Percentiles rank a stretch among this genome's conserved stretches.
These are phyloP conservation scores for Lophotriccus pileatus DNA, from an alignment of 2,797 vertebrate species.

Conservation along the genomic window DNA sequence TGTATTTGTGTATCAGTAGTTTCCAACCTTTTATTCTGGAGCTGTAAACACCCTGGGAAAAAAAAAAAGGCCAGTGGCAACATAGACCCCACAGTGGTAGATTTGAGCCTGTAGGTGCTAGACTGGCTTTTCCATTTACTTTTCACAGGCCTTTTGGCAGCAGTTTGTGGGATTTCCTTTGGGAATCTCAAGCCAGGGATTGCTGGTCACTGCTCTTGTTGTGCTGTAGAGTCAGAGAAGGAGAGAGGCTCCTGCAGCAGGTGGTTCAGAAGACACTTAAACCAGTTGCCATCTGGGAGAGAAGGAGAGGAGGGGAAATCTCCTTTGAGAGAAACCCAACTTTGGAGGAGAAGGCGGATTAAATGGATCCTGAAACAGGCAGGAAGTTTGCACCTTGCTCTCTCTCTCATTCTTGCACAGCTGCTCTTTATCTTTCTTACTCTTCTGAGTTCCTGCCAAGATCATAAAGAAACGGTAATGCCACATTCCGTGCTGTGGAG, in stretches of 20 bases:
- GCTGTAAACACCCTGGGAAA: not conserved
- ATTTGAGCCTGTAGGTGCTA: not conserved
- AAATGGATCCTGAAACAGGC: not conserved
- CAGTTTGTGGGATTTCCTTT: not conserved
- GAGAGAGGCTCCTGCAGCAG: not conserved
- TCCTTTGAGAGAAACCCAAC: not conserved
- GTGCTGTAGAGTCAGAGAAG: not conserved
- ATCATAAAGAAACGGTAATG: not conserved
- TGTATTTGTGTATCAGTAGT: not conserved
- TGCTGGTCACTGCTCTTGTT: not conserved
- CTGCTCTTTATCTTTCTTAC: not conserved
- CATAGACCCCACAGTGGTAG: fast-evolving
- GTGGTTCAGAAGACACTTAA: not conserved
- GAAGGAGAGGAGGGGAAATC: not conserved
- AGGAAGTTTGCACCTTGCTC: not conserved
- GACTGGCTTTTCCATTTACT: not conserved
- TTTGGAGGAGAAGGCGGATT: not conserved
- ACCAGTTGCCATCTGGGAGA: not conserved
- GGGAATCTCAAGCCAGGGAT: not conserved
- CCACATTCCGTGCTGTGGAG: not conserved
- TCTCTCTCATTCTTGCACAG: not conserved
- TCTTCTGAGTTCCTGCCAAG: not conserved
- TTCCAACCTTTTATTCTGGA: not conserved
- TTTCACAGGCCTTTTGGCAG: not conserved
- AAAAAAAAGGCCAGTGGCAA: not conserved